Conservation (phyloP, 2,888 invertebrate species). For the Drosophila macrospina region DNA sequence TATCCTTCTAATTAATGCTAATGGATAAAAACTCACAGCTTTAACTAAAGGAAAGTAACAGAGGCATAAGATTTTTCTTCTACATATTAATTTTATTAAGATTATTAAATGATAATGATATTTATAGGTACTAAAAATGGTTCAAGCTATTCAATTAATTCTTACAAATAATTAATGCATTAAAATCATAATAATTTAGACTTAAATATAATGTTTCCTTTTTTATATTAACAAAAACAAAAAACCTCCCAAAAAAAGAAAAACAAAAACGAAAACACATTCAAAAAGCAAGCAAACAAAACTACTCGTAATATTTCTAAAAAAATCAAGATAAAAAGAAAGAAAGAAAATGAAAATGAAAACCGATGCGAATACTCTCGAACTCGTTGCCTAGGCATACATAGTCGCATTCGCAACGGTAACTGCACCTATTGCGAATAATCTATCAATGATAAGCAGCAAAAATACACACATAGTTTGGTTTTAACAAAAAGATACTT, state of each 20-base stretch:
- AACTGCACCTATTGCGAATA: constrained; percentile 73
- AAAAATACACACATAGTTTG: constrained; percentile 63
- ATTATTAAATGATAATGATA: constrained; percentile 67
- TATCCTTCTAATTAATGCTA: constrained; percentile 79
- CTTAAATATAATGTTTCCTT: constrained; percentile 76
- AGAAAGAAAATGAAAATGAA: constrained; percentile 8
- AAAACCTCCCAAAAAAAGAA: constrained; percentile 7
- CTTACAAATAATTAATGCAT: constrained; percentile 72
- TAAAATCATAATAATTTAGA: constrained; percentile 79
- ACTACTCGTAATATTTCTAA: constrained; percentile 58
- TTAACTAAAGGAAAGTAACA: constrained; percentile 78
- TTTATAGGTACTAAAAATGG: constrained; percentile 76
- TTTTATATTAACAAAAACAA: constrained; percentile 70
- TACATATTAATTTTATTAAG: constrained; percentile 79
- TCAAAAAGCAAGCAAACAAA: constrained; percentile 51
- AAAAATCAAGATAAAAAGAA: constrained; percentile 22
- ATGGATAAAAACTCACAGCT: constrained; percentile 83
- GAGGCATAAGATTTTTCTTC: constrained; percentile 82
- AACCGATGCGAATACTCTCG: constrained; percentile 62
- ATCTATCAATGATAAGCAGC: constrained; percentile 73
- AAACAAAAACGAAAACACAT: constrained; percentile 21
- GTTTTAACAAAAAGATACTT: constrained; percentile 60
- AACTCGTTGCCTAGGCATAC: constrained; percentile 59
- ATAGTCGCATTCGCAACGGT: constrained; percentile 65
- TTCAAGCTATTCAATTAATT: constrained; percentile 80